phyloP scores from a whole-genome alignment of 2,113 vertebrate genomes.

The Hipposideros armiger region DNA sequence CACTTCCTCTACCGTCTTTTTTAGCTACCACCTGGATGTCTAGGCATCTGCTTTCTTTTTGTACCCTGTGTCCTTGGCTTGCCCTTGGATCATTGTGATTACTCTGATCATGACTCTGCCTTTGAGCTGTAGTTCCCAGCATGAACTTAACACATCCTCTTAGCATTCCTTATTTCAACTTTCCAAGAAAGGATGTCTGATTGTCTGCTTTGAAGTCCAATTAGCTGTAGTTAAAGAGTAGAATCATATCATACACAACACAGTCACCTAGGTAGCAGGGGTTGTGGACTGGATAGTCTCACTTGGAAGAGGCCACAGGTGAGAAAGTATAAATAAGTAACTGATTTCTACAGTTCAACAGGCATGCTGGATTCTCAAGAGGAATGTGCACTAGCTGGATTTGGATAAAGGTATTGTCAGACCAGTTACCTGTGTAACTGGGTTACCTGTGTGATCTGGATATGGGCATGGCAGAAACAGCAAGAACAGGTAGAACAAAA shows the following conservation, averaged over 20 bases:
- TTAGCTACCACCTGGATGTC: not conserved
- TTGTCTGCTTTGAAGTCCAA: not conserved
- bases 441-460: not conserved
- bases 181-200: not conserved
- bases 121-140: not conserved
- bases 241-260: not conserved
- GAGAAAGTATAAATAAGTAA: not conserved
- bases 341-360: not conserved
- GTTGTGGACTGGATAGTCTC: not conserved
- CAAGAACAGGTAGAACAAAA: not conserved
- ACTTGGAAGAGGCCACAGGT: not conserved
- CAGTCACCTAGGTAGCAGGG: not conserved
- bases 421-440: not conserved
- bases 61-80: not conserved
- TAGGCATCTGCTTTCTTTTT: not conserved
- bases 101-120: not conserved
- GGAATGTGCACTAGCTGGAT: not conserved
- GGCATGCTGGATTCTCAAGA: not conserved
- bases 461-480: not conserved
- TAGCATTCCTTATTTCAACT: not conserved
- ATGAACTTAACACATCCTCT: not conserved
- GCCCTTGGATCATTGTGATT: not conserved
- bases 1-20: not conserved
- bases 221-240: not conserved
- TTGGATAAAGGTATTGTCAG: not conserved